Evolutionary conservation across 2,888 invertebrate genomes (phyloP), one percentile per base, ranked within the genome.

Genomic region (Parapristionchus giblindavisi): DNA sequence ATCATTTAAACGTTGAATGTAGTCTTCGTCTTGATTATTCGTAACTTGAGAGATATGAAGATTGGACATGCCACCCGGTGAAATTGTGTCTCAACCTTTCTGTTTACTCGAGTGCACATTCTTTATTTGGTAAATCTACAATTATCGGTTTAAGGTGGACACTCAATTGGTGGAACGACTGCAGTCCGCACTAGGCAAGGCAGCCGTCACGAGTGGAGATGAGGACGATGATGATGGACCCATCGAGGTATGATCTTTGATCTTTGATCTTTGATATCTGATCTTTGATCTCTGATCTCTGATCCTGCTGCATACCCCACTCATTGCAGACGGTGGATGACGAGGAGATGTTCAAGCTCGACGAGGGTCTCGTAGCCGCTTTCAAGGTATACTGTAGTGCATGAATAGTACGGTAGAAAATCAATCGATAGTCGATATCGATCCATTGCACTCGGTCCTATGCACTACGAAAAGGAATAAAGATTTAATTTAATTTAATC

Each of bases 261-360:
- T 17, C 17, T 43, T 43, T 43, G 8, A 8, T 43, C n/a, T 8
- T 14, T 56, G n/a, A n/a, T 11, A 56, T 14, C 56, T 27, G 6
- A 24, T 17, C 11, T 14, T 17, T 27, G n/a, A 17, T n/a, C 24
- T 8, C 29, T 27, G 56, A 56, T 56, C 24, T 56, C 56, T 56
- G 38, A 40, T 11, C 29, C 24, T 4, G 29, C 3, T 3, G 61
- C 2, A 32, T 5, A 43, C 48, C 11, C 2, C 6, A 24, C 21
- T n/a, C 3, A 38, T 58, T 58, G 21, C 40, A 58, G 71, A 58
- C 32, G 38, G 61, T 80, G 56, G 83, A 81, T 34, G 83, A 83
- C 51, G 80, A 79, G 54, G 79, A 73, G n/a, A 81, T 83, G 83
- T 71, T 77, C 60, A 78, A 79, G 58, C 78, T 83, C 79, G 83